Evolutionary conservation across 2,888 invertebrate species (phyloP).

Genomic region (Erynnis tages): DNA sequence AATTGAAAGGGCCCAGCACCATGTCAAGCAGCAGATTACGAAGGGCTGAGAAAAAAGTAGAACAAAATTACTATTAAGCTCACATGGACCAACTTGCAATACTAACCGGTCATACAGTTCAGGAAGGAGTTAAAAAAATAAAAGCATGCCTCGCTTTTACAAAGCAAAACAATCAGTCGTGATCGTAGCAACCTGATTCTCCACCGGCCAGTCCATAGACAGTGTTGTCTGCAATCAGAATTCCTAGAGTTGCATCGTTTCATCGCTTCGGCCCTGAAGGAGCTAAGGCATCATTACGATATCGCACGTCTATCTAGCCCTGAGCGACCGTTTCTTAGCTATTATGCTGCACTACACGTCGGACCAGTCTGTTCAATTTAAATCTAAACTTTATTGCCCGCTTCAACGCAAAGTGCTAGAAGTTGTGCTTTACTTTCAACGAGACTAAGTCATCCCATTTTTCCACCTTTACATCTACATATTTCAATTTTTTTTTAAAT

Average conservation of each 20-base stretch:
- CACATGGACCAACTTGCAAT: too few species aligned
- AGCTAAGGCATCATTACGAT: slow-evolving; percentile 37
- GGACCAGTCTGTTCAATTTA: background rate
- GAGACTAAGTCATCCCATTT: too few species aligned
- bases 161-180: slow-evolving; percentile 8
- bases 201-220: slow-evolving; percentile 13
- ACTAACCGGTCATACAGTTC: background rate
- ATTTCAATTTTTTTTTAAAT: too few species aligned
- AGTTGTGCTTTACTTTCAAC: too few species aligned
- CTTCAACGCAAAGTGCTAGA: too few species aligned
- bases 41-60: too few species aligned
- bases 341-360: slow-evolving; percentile 18
- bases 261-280: slow-evolving; percentile 25
- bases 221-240: slow-evolving; percentile 24
- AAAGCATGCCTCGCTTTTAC: background rate
- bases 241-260: slow-evolving; percentile 19
- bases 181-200: slow-evolving; percentile 22
- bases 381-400: background rate
- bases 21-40: too few species aligned
- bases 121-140: background rate
- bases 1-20: too few species aligned
- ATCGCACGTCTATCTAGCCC: slow-evolving; percentile 40
- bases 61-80: too few species aligned
- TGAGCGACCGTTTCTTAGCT: slow-evolving; percentile 32
- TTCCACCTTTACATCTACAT: too few species aligned